Base-by-base conservation (phyloP, 2,888 invertebrate species). In the Cephalotes varians region DNA sequence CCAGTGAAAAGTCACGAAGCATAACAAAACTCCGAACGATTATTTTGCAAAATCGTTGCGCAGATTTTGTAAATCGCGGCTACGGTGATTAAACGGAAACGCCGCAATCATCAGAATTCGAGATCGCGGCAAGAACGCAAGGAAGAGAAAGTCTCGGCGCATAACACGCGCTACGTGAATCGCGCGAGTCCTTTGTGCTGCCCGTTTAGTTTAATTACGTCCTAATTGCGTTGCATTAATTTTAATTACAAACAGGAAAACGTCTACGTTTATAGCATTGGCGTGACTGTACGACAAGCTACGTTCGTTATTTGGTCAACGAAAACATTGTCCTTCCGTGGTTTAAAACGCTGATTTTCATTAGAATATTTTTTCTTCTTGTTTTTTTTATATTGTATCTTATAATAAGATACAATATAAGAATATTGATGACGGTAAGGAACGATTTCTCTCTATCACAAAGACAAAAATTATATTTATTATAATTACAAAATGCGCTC, bases 151-250 rank as follows among this genome's bases (percentile, higher is more conserved):
- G 71, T 67, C 71, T 25, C 74, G 65, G 34, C 80, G 56, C 28
- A 58, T 81, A 82, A 88, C 64, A 80, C 71, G 83, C 62, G 79
- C 83, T 47, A 82, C 62, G 76, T 44, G 80, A 85, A 69, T 72
- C 72, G 65, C 62, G 60, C 54, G 86, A 84, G 80, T 76, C 88
- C 86, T 90, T 90, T 88, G 88, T 84, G 79, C 65, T 77, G 89
- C 67, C 65, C 44, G 82, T 84, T 88, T 81, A 82, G 72, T 88
- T 88, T 88, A 90, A 87, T 87, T 86, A 82, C 82, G 77, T 69
- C 74, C 76, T 88, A 86, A 90, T 86, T 88, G 81, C 88, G 76
- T 80, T 72, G 81, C 82, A 88, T 86, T 90, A 87, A 89, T 88
- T 88, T 88, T 88, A 87, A 88, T 87, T 85, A 85, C 60, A 58